These are phyloP conservation scores for Dastarcus helophoroides DNA, from an alignment of 2,888 invertebrate genomes.

Conservation along the genomic window DNA sequence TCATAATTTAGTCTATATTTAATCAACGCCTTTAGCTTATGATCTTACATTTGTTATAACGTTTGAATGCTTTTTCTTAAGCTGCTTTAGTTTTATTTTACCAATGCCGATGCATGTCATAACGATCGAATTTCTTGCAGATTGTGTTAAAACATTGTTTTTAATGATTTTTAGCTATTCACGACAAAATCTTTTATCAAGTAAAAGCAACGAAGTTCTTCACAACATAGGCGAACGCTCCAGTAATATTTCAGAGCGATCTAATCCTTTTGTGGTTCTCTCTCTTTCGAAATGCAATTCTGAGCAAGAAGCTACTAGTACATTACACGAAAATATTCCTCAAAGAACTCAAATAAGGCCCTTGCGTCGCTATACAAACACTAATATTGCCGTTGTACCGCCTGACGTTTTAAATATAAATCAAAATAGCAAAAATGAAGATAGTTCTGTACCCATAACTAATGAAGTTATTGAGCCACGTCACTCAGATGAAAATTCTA, in stretches of 20 bases:
- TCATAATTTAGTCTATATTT: too few relatives aligned
- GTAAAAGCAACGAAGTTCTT: conserved; percentile 61
- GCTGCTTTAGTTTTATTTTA: too few relatives aligned
- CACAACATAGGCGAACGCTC: conserved; percentile 39
- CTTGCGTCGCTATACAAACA: conserved; percentile 9
- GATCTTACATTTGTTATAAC: too few relatives aligned
- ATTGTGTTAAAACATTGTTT: too few relatives aligned
- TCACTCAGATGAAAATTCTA: too few relatives aligned
- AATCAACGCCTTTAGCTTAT: too few relatives aligned
- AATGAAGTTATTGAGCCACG: too few relatives aligned
- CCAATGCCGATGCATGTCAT: too few relatives aligned
- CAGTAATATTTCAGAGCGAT: too few relatives aligned
- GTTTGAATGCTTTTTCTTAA: too few relatives aligned
- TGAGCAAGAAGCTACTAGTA: conserved; percentile 25
- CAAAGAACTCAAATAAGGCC: conserved; percentile 14
- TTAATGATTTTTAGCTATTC: conserved; percentile 63
- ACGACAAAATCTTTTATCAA: conserved; percentile 74
- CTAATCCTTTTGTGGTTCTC: too few relatives aligned
- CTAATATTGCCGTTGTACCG: conserved; percentile 25
- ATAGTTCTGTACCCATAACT: conserved; percentile 10
- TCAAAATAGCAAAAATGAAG: conserved; percentile 27
- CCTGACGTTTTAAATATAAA: conserved; percentile 48
- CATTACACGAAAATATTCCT: conserved; percentile 28
- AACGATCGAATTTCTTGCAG: too few relatives aligned
- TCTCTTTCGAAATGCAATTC: conserved; percentile 25